A percentile compares a stretch with the other conserved stretches of the same genome.
These are phyloP conservation scores for Meiosimyza decipiens DNA, from an alignment of 2,888 invertebrate species.

Conservation along the genomic window DNA sequence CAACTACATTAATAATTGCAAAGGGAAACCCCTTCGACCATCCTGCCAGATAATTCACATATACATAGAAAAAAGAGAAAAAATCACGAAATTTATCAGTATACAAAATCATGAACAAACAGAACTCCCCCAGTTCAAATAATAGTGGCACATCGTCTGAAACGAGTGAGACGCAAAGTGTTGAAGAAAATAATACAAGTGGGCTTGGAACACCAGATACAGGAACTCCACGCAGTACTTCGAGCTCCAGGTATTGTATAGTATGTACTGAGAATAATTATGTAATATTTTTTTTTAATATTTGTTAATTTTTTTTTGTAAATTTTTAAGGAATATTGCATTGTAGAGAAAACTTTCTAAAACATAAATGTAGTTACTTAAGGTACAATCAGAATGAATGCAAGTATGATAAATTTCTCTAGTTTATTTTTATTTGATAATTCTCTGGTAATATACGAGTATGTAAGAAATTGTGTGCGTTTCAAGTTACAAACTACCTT, in stretches of 20 bases:
- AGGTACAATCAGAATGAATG: no score
- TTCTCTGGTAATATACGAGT: no score
- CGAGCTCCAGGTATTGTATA: slow-evolving; percentile 35
- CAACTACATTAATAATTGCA: slow-evolving; percentile 6
- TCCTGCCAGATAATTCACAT: not conserved
- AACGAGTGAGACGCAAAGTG: slow-evolving; percentile 63
- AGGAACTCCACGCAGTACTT: slow-evolving; percentile 31
- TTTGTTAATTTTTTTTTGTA: no score
- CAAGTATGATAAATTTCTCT: no score
- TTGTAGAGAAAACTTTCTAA: no score
- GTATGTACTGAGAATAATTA: not conserved
- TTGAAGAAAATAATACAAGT: slow-evolving; percentile 54
- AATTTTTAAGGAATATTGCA: no score
- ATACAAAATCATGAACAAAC: slow-evolving; percentile 43
- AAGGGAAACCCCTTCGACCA: slow-evolving; percentile 14
- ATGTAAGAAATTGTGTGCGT: no score
- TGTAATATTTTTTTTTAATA: not conserved
- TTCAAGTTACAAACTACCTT: no score
- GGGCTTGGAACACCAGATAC: slow-evolving; percentile 38
- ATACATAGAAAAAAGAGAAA: not conserved
- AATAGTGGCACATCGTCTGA: slow-evolving; percentile 63
- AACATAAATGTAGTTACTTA: no score
- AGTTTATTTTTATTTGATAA: no score
- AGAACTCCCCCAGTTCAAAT: slow-evolving; percentile 47
- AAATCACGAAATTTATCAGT: no score